These are phyloP conservation scores for Buathra laborator DNA, from an alignment of 2,888 invertebrate genomes.

Conservation along the genomic window DNA sequence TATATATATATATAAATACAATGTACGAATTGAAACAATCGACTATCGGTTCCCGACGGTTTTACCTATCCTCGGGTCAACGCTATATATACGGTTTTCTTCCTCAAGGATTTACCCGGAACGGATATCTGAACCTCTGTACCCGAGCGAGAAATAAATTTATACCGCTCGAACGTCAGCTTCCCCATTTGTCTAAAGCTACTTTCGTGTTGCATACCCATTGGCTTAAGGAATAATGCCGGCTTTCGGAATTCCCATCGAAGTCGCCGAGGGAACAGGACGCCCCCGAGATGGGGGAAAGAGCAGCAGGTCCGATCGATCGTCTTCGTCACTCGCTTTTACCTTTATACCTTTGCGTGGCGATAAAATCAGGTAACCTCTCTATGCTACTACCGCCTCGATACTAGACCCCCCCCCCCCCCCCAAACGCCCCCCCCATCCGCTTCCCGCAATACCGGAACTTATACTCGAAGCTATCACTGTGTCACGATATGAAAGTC, in stretches of 20 bases:
- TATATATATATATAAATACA: neutral
- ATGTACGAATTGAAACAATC: slow-evolving; percentile 20
- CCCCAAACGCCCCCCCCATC: slow-evolving; percentile 46
- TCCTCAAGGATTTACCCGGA: slow-evolving; percentile 17
- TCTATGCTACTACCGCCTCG: slow-evolving; percentile 24
- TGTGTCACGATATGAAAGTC: too few species aligned
- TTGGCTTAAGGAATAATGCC: slow-evolving; percentile 63
- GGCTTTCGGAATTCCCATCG: slow-evolving; percentile 65
- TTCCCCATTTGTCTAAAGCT: slow-evolving; percentile 62
- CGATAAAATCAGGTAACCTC: slow-evolving; percentile 23
- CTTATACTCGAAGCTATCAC: too few species aligned
- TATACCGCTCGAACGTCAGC: slow-evolving; percentile 56
- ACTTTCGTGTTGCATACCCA: slow-evolving; percentile 66
- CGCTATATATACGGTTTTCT: neutral
- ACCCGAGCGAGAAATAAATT: slow-evolving; percentile 56
- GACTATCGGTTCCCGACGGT: slow-evolving; percentile 17
- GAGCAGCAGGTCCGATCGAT: slow-evolving; percentile 50
- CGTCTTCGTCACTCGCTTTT: slow-evolving; percentile 15
- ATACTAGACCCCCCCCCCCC: neutral
- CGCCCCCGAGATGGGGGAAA: slow-evolving; percentile 28
- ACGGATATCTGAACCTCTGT: slow-evolving; percentile 17
- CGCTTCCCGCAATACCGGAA: slow-evolving; percentile 32
- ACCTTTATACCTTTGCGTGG: neutral
- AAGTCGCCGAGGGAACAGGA: slow-evolving; percentile 46
- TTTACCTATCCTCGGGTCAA: slow-evolving; percentile 21